Evolutionary conservation across 2,113 vertebrate species (phyloP).

Genomic region (Caretta caretta): DNA sequence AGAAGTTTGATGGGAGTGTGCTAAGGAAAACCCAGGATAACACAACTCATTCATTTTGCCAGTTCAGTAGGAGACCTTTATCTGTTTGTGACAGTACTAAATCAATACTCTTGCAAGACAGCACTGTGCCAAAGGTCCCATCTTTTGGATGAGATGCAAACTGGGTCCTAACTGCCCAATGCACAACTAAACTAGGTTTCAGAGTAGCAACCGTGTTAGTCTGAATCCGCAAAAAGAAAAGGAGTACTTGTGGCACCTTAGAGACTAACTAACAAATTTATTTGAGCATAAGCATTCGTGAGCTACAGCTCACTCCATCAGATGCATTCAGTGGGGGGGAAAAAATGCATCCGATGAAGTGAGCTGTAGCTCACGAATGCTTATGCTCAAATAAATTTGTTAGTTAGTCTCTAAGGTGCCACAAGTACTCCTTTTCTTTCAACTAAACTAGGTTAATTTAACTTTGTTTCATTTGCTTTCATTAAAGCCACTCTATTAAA

Average conservation of each 20-base stretch:
- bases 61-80: neutral
- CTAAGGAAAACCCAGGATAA: neutral
- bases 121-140: neutral
- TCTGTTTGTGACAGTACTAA: neutral
- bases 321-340: no score
- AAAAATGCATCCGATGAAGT: no score
- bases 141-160: neutral
- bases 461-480: neutral
- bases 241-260: no score
- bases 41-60: neutral
- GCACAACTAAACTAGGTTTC: neutral
- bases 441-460: neutral
- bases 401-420: no score
- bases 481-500: neutral
- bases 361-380: no score
- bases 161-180: neutral
- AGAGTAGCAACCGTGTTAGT: no score
- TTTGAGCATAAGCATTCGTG: no score
- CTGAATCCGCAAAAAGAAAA: no score
- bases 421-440: no score
- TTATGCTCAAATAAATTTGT: no score
- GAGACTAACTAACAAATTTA: no score
- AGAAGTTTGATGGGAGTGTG: neutral
- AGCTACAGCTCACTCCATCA: no score
- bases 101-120: neutral